Base-by-base conservation (phyloP, 1,140 invertebrate species). In the Carposina sasakii region DNA sequence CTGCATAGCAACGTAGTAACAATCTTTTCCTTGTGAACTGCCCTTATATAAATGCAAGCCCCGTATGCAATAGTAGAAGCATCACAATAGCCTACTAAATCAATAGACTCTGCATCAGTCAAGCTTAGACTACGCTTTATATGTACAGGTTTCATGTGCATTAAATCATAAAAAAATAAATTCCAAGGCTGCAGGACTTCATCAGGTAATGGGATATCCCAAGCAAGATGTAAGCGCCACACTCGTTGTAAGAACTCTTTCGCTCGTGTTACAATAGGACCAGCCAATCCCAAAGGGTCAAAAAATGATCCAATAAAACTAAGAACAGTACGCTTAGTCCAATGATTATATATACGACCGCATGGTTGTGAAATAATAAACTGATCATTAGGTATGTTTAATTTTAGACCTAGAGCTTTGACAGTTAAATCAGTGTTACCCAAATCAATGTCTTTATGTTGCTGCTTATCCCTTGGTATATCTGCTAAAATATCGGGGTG, bases 201-300 rank as follows among this genome's bases (percentile, higher is more conserved):
- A 31, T 1, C 6, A n/a, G 52, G 52, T n/a, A 54, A 33, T 12
- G 45, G 31, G 2, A 23, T 17, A 21, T 54, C 52, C 52, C 46
- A 54, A 15, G 45, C 47, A 17, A 67, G n/a, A 36, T 67, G 51
- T 9, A 24, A 15, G 23, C 19, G 31, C 64, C 60, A 67, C n/a
- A 67, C 12, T 44, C 52, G 23, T 49, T 61, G 60, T 19, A 64
- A 49, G 28, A 67, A 34, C 9, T 58, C 6, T 23, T 66, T 66
- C n/a, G 50, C 60, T 23, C 36, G 30, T 10, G 60, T 49, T 1
- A 53, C 30, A 13, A 67, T 23, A 1, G 60, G 60, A 36, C 53
- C 53, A 31, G 49, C 39, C 22, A 63, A 48, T 8, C 63, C 63
- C 44, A 67, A 44, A 8, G 58, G 57, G 43, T 64, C 64, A 54